Evolutionary conservation across 2,888 invertebrate genomes (phyloP).

Genomic region (Rhopalosiphum nymphaeae): DNA sequence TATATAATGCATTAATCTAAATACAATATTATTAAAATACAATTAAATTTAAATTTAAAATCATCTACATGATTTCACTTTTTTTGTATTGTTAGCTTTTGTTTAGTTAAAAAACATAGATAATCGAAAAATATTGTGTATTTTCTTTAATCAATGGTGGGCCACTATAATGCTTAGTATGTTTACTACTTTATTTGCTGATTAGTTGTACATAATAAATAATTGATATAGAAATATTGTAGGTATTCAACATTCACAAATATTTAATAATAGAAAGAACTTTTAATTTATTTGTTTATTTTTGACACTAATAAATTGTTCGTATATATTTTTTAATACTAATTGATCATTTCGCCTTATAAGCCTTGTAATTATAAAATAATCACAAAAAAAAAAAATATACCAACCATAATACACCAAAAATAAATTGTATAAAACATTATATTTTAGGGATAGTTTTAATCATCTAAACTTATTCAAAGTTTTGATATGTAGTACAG

Average conservation of each 20-base stretch:
- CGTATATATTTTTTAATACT: not conserved
- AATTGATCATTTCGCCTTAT: not conserved
- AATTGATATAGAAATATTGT: not conserved
- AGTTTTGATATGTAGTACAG: not conserved
- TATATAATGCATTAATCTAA: not conserved
- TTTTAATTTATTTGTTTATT: not conserved
- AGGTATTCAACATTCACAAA: not conserved
- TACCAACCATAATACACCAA: not conserved
- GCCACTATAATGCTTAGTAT: not conserved
- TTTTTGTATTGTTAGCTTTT: not conserved
- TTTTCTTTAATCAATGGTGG: not conserved
- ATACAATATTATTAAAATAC: not conserved
- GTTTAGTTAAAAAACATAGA: not conserved
- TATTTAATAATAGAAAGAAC: not conserved
- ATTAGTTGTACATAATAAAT: not conserved
- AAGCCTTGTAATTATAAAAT: not conserved
- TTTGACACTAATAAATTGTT: not conserved
- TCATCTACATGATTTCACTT: not conserved
- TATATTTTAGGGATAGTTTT: not conserved
- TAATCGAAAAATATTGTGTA: not conserved
- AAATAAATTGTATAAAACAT: not conserved
- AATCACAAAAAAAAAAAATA: not conserved
- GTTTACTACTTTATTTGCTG: not conserved
- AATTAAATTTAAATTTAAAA: not conserved
- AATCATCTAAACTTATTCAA: not conserved